phyloP scores from a whole-genome alignment of 2,888 invertebrate species.

The Geophilus truncorum region DNA sequence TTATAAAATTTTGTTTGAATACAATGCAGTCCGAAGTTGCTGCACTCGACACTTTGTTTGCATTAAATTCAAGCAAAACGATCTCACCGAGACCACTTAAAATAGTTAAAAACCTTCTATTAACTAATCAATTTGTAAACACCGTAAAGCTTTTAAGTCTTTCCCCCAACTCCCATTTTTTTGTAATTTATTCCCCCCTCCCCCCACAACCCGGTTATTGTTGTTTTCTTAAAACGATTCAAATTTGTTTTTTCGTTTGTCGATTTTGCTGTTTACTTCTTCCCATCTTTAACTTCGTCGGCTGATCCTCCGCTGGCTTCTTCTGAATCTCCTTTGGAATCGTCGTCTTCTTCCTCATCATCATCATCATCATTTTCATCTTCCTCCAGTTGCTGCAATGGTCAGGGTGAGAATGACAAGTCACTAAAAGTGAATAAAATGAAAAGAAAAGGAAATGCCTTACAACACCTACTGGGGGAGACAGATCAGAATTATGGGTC shows the following conservation, averaged over 20 bases:
- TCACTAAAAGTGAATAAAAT: slow-evolving; percentile 20
- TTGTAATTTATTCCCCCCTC: neutral
- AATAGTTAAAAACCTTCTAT: neutral
- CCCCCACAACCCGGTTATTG: too few species aligned
- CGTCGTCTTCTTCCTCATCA: slow-evolving; percentile 20
- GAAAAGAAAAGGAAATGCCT: slow-evolving; percentile 20
- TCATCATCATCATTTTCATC: slow-evolving; percentile 16
- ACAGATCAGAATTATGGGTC: neutral
- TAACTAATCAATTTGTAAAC: neutral
- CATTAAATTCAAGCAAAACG: neutral
- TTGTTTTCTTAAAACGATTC: neutral
- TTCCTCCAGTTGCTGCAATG: slow-evolving; percentile 20
- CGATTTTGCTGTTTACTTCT: slow-evolving; percentile 1
- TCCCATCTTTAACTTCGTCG: neutral
- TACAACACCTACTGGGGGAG: slow-evolving; percentile 20
- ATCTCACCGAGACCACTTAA: neutral
- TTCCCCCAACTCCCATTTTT: neutral
- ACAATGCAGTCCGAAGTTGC: neutral
- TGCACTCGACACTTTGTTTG: neutral
- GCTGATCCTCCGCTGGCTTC: neutral
- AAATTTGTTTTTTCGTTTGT: neutral
- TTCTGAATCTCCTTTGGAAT: slow-evolving; percentile 15
- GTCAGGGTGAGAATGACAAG: slow-evolving; percentile 20
- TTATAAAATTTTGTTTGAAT: neutral
- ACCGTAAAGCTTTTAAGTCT: neutral